Conservation (phyloP, 1,140 invertebrate genomes). For the Leptinotarsa lineolata region DNA sequence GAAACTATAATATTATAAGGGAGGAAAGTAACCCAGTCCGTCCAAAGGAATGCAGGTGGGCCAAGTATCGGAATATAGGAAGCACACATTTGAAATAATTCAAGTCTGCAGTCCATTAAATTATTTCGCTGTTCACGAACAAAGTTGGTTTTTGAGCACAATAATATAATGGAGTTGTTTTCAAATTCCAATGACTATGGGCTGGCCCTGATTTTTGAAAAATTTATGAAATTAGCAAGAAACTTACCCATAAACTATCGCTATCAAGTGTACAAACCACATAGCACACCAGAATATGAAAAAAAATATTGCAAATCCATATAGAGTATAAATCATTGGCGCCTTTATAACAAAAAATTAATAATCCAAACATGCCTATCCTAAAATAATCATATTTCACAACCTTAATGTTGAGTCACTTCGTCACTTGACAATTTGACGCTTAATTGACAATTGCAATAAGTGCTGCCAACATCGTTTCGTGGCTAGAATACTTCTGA, state of each 20-base stretch:
- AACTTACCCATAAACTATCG: constrained; percentile 64
- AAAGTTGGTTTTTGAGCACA: too few species aligned
- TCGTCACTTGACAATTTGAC: background rate
- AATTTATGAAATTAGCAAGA: constrained; percentile 6
- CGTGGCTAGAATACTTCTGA: background rate
- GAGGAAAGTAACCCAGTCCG: too few species aligned
- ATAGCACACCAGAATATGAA: constrained; percentile 72
- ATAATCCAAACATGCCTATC: constrained; percentile 16
- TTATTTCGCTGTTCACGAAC: too few species aligned
- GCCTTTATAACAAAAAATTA: constrained; percentile 34
- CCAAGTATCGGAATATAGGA: too few species aligned
- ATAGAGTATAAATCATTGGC: constrained; percentile 57
- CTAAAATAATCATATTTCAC: constrained; percentile 14
- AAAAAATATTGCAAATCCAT: constrained; percentile 72
- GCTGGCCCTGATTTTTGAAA: background rate
- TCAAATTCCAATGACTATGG: too few species aligned
- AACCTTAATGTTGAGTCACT: background rate
- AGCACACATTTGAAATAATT: too few species aligned
- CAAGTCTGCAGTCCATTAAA: too few species aligned
- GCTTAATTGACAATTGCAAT: too few species aligned
- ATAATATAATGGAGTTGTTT: too few species aligned
- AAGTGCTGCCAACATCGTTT: background rate
- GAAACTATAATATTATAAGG: too few species aligned
- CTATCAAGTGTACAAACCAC: constrained; percentile 70
- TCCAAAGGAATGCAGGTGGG: too few species aligned